Base-by-base conservation (phyloP, 2,888 invertebrate species). In the Callosobruchus maculatus region DNA sequence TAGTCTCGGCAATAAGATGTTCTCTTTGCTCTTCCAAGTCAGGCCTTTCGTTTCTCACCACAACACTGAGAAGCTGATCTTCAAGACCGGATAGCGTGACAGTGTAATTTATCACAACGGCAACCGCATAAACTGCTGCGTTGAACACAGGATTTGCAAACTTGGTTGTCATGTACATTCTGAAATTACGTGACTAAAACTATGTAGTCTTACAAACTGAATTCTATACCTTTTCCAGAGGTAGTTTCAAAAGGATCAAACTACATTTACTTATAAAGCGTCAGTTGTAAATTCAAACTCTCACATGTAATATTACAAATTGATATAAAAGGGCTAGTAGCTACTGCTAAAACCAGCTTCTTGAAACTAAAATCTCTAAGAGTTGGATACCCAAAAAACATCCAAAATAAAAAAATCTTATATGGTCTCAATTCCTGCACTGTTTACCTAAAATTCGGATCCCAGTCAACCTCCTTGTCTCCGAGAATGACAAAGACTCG, bases 21-120 rank as follows among this genome's bases (percentile, higher is more conserved):
- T 97, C 96, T 0, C 96, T 90, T 83, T 96, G 94, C 80, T 96
- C 95, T 82, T 97, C 97, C 68, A 97, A 88, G 84, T 97, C 97
- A 0, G 95, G 90, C 18, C 97, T 88, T 85, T 97, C 97, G 68
- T 93, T 93, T 79, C 95, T 91, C 0, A 97, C 97, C 0, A 97
- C 97, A 0, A 97, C 95, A 82, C 96, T 94, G 0, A 97, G 88
- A 0, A 97, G 88, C 84, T 97, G 97, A 85, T 97, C 96, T 87
- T 97, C 97, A 71, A 97, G 87, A 70, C 97, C 96, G 81, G 92
- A 92, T 49, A 94, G 89, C 0, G 97, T 97, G 49, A 97, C 96
- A 18, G 95, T 95, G 82, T 96, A 97, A 87, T 97, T 97, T 78
- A 97, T 97, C 70, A 97, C 95, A 79, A 94, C 91, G 0, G 96